phyloP scores from a whole-genome alignment of 2,797 vertebrate species.

The Pseudochirops corinnae region DNA sequence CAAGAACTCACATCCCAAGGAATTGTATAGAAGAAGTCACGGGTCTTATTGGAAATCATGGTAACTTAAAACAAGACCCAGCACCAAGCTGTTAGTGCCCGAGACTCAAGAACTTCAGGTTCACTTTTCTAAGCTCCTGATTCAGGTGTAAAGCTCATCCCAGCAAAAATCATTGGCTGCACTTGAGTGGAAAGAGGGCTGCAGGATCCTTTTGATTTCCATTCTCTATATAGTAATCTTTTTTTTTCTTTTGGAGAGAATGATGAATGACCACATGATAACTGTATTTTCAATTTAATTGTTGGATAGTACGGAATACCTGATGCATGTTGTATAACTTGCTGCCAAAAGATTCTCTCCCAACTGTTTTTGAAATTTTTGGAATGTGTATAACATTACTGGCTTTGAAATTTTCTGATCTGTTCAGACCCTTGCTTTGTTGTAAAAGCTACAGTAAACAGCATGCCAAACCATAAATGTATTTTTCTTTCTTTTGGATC shows the following conservation, averaged over 20 bases:
- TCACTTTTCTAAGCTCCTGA: constrained; percentile 50
- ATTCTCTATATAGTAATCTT: constrained; percentile 62
- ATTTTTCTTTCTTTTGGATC: constrained; percentile 56
- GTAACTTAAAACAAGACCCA: neutral
- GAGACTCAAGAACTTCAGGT: constrained; percentile 39
- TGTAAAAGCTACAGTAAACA: constrained; percentile 80
- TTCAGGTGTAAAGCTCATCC: constrained; percentile 37
- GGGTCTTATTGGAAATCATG: neutral
- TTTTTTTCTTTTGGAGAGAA: constrained; percentile 53
- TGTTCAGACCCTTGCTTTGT: constrained; percentile 69
- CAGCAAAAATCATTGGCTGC: constrained; percentile 48
- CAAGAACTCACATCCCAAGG: constrained; percentile 1
- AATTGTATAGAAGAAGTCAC: neutral
- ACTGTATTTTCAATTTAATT: constrained; percentile 48
- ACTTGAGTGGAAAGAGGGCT: constrained; percentile 47
- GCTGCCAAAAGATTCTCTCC: constrained; percentile 70
- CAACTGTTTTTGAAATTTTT: constrained; percentile 65
- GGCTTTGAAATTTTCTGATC: constrained; percentile 62
- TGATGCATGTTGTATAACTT: constrained; percentile 66
- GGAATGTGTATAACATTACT: constrained; percentile 59
- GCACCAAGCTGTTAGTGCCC: neutral
- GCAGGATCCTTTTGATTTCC: constrained; percentile 16
- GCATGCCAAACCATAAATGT: constrained; percentile 71
- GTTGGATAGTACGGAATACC: constrained; percentile 62
- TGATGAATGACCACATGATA: constrained; percentile 38